These are phyloP conservation scores for Leptodactylus fuscus DNA, from an alignment of 2,113 vertebrate species.

Conservation along the genomic window DNA sequence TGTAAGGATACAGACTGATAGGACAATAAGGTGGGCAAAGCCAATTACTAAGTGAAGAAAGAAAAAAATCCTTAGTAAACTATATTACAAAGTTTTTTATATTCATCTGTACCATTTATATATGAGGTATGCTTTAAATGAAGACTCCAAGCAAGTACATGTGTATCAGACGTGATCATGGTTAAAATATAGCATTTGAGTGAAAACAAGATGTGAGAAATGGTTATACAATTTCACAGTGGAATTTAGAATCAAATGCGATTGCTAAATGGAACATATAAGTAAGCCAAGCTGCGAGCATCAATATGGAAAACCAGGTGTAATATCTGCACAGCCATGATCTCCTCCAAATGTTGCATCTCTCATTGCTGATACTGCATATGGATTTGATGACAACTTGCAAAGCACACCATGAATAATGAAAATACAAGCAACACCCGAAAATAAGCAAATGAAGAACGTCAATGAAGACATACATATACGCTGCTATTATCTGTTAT, in stretches of 20 bases:
- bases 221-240: constrained; percentile 19
- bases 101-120: no score
- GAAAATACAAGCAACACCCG: constrained; percentile 7
- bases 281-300: constrained; percentile 26
- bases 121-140: not conserved
- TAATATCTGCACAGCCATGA: not conserved
- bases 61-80: no score
- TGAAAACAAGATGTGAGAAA: constrained; percentile 24
- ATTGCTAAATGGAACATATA: constrained; percentile 14
- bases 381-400: constrained; percentile 15
- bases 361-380: not conserved
- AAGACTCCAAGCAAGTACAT: no score
- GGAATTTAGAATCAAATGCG: constrained; percentile 33
- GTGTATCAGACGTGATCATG: not conserved
- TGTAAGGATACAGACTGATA: no score
- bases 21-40: no score
- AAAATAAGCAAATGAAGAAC: not conserved
- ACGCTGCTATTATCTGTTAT: not conserved
- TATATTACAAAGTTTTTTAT: no score
- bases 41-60: no score
- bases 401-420: not conserved
- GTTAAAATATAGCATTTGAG: not conserved
- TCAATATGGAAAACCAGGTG: constrained; percentile 9
- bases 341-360: not conserved
- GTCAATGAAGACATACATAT: not conserved